Percentiles rank a stretch among this genome's conserved stretches.
Evolutionary conservation across 2,797 vertebrate species (phyloP).

Genomic region (Scolopax bukidnonensis): DNA sequence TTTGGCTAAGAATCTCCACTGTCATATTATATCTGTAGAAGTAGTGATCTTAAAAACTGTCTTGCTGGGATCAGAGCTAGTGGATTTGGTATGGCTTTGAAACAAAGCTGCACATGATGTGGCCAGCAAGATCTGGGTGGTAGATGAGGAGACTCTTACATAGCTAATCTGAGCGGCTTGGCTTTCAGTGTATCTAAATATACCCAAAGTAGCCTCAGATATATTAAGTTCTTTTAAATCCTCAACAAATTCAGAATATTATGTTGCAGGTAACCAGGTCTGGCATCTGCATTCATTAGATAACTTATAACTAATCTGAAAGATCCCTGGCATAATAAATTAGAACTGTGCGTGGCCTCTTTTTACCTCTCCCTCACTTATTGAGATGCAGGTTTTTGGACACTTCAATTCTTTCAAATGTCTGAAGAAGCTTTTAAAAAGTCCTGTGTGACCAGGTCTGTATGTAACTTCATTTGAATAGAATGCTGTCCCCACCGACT

Average conservation of each 20-base stretch:
- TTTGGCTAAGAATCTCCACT: conserved; percentile 49
- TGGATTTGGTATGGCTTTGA: conserved; percentile 1
- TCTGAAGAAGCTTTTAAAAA: neutral
- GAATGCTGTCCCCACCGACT: neutral
- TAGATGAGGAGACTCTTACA: neutral
- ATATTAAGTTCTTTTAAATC: neutral
- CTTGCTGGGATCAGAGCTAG: conserved; percentile 47
- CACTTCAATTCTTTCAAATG: neutral
- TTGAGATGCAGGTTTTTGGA: neutral
- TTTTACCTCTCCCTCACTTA: neutral
- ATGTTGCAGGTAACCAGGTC: neutral
- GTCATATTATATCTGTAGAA: conserved; percentile 23
- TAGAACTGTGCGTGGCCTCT: neutral
- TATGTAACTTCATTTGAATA: neutral
- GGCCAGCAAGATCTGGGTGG: neutral
- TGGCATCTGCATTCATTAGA: neutral
- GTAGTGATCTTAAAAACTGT: conserved; percentile 6
- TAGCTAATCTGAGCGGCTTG: neutral
- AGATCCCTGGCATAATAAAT: neutral
- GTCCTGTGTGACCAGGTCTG: neutral
- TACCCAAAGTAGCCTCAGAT: neutral
- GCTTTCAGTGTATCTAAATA: neutral
- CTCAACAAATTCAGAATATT: neutral
- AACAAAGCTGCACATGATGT: neutral
- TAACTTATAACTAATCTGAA: neutral